Evolutionary conservation across 2,113 vertebrate species (phyloP).

Genomic region (Spheniscus mendiculus): DNA sequence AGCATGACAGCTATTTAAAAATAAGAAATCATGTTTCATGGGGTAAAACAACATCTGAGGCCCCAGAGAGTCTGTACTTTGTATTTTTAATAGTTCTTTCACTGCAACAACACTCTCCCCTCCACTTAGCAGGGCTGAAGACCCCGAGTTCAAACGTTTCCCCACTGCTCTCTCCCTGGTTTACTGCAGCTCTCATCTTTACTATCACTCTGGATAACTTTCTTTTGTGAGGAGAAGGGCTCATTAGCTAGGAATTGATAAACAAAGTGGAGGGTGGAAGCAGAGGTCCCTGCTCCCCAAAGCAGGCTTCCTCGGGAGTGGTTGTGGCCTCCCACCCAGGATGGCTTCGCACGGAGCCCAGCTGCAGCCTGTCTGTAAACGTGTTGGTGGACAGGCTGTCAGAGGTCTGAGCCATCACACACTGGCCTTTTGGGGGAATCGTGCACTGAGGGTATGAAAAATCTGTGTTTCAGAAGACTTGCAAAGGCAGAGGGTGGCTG

Average conservation of each 20-base stretch:
- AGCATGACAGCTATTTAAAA: constrained; percentile 69
- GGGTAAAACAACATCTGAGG: constrained; percentile 65
- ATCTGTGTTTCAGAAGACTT: background rate
- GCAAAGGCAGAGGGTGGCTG: background rate
- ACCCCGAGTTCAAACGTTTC: constrained; percentile 47
- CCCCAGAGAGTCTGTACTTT: constrained; percentile 64
- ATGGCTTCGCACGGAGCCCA: background rate
- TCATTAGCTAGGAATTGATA: constrained; percentile 46
- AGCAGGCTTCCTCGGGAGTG: background rate
- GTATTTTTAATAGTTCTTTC: constrained; percentile 57
- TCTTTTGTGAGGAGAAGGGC: background rate
- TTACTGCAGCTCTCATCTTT: constrained; percentile 50
- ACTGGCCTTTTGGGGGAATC: rapidly evolving
- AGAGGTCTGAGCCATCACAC: background rate
- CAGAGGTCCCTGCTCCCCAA: background rate
- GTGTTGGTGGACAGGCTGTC: constrained; percentile 14
- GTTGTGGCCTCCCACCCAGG: constrained; percentile 14
- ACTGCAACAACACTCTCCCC: constrained; percentile 41
- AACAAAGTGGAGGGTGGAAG: constrained; percentile 22
- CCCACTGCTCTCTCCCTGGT: background rate
- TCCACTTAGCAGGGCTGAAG: background rate
- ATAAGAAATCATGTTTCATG: constrained; percentile 63
- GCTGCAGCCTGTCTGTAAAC: constrained; percentile 19
- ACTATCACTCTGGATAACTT: constrained; percentile 29
- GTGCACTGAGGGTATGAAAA: background rate